Evolutionary conservation across 1,140 invertebrate species (phyloP), one percentile per base, ranked within the genome.

Genomic region (Euura saliciscinereae): DNA sequence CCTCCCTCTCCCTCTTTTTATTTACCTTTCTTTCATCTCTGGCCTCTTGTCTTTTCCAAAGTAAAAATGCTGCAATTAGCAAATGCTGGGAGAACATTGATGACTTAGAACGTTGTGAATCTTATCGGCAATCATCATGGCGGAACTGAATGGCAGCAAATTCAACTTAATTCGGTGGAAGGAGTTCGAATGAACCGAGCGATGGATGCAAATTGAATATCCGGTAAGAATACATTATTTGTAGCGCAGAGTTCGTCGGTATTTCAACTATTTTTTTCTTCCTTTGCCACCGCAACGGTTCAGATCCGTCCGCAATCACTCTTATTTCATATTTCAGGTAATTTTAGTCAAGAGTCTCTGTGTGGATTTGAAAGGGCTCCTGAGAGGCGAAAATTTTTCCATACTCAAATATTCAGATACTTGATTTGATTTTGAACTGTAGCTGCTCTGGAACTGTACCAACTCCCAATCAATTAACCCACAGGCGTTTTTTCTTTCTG

Each of bases 1-100:
- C 65, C 75, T 68, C 69, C 69, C 71, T 77, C 80, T 73, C 77
- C 72, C 74, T 28, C 28, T 28, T 28, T 28, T 28, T 28, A 28
- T 28, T 28, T 28, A 1, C 28, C 28, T 28, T 28, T 28, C 28
- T 28, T 28, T 28, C 28, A 28, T 28, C 28, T 28, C 28, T 28
- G 0, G 28, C 28, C 28, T 28, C 28, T 28, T 28, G 28, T 28
- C 28, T 28, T 28, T 28, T 28, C 28, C 28, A 28, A 28, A 28
- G 28, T 28, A 28, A 28, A 28, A 28, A 28, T 28, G 28, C 28
- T 28, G 28, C 28, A 28, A 28, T 28, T 28, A 28, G 28, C 28
- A 28, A 28, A 28, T 28, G 28, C 28, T 28, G 28, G 28, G 28
- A 28, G 28, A 28, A 28, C 28, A 28, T 28, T 28, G 28, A 28